A percentile compares a stretch with the other conserved stretches of the same genome.
phyloP scores from a whole-genome alignment of 64 coral and sea anemone genomes.

The Hydrozoanthus tunicans region DNA sequence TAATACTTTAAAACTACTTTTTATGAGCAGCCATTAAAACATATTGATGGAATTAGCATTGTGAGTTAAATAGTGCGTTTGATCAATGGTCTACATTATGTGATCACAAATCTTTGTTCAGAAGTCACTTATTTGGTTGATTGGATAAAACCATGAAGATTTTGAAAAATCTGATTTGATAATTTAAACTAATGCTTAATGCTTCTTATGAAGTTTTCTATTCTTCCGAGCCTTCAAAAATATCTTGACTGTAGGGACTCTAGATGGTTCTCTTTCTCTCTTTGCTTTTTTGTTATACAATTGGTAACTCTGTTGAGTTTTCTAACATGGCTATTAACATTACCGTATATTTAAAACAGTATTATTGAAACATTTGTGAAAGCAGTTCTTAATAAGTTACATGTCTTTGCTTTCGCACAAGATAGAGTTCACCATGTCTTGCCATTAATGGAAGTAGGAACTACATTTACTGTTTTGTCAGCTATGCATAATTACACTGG shows the following conservation, averaged over 20 bases:
- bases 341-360: neutral
- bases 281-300: neutral
- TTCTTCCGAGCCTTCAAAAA: neutral
- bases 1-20: too few relatives aligned
- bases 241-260: neutral
- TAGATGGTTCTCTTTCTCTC: slow-evolving; percentile 3
- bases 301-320: neutral
- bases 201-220: too few relatives aligned
- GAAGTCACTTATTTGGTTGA: too few relatives aligned
- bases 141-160: too few relatives aligned
- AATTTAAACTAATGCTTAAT: too few relatives aligned
- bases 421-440: slow-evolving; percentile 52
- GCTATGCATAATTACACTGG: neutral
- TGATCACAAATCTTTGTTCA: too few relatives aligned
- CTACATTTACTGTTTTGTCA: neutral
- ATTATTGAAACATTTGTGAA: slow-evolving; percentile 38
- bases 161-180: too few relatives aligned
- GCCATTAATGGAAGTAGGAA: slow-evolving; percentile 52
- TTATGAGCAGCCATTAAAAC: too few relatives aligned
- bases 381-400: slow-evolving; percentile 51
- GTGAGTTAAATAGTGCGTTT: too few relatives aligned
- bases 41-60: too few relatives aligned
- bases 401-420: slow-evolving; percentile 34
- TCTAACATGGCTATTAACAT: slow-evolving; percentile 31
- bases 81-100: too few relatives aligned